A percentile compares a stretch with the other conserved stretches of the same genome.
phyloP scores from a whole-genome alignment of 2,113 vertebrate genomes.

The Corvus cornix region DNA sequence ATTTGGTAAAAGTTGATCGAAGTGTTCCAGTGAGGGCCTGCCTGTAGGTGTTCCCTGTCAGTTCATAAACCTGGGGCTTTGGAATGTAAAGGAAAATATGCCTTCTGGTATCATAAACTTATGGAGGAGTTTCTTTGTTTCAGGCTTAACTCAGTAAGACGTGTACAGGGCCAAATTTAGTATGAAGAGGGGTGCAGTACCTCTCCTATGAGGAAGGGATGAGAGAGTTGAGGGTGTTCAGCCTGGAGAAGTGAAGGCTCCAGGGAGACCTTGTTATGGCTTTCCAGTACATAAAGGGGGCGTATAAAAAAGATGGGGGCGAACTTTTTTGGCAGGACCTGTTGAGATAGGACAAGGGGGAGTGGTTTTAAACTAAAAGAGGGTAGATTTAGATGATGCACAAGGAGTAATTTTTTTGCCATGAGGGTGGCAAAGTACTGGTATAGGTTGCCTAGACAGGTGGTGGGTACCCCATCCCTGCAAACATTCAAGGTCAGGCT shows the following conservation, averaged over 20 bases:
- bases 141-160: neutral
- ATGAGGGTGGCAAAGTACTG: neutral
- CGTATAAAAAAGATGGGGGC: neutral
- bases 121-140: neutral
- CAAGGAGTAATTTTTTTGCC: neutral
- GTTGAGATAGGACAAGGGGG: neutral
- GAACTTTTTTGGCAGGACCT: neutral
- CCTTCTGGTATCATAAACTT: neutral
- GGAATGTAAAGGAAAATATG: neutral
- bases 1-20: neutral
- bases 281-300: neutral
- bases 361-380: neutral
- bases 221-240: neutral
- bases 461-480: neutral
- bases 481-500: neutral
- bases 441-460: neutral
- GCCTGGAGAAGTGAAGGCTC: neutral
- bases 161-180: neutral
- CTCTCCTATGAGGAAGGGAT: neutral
- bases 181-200: neutral
- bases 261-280: neutral
- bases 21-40: neutral
- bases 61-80: rapidly evolving
- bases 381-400: neutral
- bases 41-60: neutral